Evolutionary conservation across 2,888 invertebrate genomes (phyloP), one percentile per base, ranked within the genome.

Genomic region (Pristionchus entomophagus): DNA sequence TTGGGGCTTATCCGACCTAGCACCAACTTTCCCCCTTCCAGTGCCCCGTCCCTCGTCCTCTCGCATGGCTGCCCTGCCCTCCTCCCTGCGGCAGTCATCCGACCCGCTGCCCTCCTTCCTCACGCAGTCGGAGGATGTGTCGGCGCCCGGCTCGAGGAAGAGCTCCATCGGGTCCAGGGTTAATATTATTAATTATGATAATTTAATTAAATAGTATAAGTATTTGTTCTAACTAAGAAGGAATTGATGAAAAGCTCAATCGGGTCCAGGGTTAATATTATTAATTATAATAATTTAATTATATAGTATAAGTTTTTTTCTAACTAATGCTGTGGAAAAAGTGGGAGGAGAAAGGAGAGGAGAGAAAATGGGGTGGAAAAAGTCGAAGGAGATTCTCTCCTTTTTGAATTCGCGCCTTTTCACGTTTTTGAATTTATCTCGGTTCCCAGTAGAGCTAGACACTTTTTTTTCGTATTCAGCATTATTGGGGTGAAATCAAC

Each of bases 111-210:
- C 19, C 35, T 56, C 81, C 17, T 12, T 35, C 17, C 69, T 29
- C 2, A 0, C 19, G 2, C 69, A n/a, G 17, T 41, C 69, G n/a
- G 29, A 51, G n/a, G 83, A 65, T 10, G 2, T 12, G 26, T 84
- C 83, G 14, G 35, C 26, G 45, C 65, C 83, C 6, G 83, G 65
- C 17, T 84, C 83, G 17, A 32, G 83, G 17, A 84, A 84, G 49
- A 84, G 83, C 29, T 84, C 83, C 65, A 84, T 84, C 65, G 83
- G 83, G 19, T 84, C 83, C 29, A 84, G 65, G 65, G 83, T 84
- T 10, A 10, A 19, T 45, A 62, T 12, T 1, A 4, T 51, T 10
- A 5, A n/a, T 26, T 77, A 2, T 77, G 41, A 2, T 45, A 12
- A 10, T 35, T 69, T 29, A 6, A 32, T 8, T 38, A 26, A n/a